These are phyloP conservation scores for Desmophyllum pertusum DNA, from an alignment of 92 coral and sea anemone species.

Conservation along the genomic window DNA sequence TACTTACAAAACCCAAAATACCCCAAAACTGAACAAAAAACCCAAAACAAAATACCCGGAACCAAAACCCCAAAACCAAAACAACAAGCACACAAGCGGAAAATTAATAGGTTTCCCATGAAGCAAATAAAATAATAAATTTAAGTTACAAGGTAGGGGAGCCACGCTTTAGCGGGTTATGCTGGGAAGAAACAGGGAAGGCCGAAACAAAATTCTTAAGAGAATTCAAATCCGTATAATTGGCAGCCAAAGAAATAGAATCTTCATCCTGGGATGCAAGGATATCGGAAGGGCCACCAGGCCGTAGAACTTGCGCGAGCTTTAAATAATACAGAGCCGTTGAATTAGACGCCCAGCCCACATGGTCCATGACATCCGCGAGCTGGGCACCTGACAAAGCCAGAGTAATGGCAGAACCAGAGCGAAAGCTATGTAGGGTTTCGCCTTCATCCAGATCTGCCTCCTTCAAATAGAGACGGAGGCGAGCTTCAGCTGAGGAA, in stretches of 20 bases:
- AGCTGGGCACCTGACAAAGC: slow-evolving; percentile 58
- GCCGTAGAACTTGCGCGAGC: slow-evolving; percentile 50
- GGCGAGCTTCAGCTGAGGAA: neutral
- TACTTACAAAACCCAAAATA: no score
- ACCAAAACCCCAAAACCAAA: no score
- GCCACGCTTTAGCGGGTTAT: no score
- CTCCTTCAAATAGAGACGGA: neutral
- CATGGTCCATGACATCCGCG: slow-evolving; percentile 66
- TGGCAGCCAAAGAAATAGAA: neutral
- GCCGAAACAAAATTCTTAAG: neutral
- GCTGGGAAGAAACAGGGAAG: neutral
- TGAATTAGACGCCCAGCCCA: neutral
- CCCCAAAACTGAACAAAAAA: no score
- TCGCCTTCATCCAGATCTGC: slow-evolving; percentile 16
- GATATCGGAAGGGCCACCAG: neutral
- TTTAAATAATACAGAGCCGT: neutral
- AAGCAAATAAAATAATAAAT: no score
- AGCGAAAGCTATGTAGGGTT: slow-evolving; percentile 61
- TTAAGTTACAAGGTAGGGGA: no score
- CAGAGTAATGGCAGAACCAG: slow-evolving; percentile 64
- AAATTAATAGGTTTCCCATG: no score
- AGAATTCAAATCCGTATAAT: neutral
- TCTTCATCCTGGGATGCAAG: no score
- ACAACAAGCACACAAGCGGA: no score
- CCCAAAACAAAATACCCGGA: no score